phyloP scores from a whole-genome alignment of 2,113 vertebrate species.

The Megaceryle torquata region DNA sequence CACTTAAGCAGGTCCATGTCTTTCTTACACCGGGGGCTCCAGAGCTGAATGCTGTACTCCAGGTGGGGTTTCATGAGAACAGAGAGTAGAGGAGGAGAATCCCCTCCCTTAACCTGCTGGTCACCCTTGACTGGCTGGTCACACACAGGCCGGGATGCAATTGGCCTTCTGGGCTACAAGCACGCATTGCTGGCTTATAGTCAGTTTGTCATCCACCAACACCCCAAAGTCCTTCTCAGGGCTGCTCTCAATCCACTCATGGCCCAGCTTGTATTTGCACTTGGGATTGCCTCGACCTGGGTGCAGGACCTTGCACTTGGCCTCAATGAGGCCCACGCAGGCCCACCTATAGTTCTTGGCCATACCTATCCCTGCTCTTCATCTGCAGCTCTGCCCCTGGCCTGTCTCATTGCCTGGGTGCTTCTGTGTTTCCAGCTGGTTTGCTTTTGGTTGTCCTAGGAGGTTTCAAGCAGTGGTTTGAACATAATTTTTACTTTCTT shows the following conservation, averaged over 20 bases:
- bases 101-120: background rate
- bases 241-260: background rate
- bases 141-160: background rate
- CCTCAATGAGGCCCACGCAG: background rate
- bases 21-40: background rate
- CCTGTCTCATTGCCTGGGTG: fast-evolving
- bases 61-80: background rate
- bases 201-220: background rate
- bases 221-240: background rate
- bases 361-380: fast-evolving
- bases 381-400: background rate
- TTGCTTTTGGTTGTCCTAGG: background rate
- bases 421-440: background rate
- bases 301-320: background rate
- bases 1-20: background rate
- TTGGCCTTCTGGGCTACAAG: background rate
- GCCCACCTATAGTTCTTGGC: background rate
- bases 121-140: background rate
- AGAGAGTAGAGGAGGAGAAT: background rate
- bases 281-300: background rate
- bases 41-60: background rate
- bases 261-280: background rate
- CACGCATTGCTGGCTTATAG: background rate
- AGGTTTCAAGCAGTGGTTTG: background rate
- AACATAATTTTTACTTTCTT: background rate